phyloP scores from a whole-genome alignment of 2,113 vertebrate genomes.

The Scytalopus superciliaris region DNA sequence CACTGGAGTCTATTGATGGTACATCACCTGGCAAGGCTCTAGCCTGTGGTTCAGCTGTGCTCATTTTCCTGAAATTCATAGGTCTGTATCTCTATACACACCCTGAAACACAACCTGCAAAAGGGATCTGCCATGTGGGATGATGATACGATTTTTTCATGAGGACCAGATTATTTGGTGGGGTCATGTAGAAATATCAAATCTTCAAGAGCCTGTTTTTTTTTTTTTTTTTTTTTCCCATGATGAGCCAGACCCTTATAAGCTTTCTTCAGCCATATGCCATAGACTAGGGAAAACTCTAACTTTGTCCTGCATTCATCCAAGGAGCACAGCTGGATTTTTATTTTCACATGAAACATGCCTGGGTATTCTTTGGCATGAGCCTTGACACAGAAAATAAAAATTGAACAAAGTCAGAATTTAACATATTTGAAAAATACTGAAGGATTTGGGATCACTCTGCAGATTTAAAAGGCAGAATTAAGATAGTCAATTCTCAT shows the following conservation, averaged over 20 bases:
- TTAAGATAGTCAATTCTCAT: neutral
- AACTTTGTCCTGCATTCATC: neutral
- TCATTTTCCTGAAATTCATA: neutral
- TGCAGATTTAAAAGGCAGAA: neutral
- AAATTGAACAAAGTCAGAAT: neutral
- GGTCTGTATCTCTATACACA: neutral
- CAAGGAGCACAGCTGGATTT: neutral
- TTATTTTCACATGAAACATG: neutral
- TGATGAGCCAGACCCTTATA: rapidly evolving
- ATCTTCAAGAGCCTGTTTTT: neutral
- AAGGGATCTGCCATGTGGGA: neutral
- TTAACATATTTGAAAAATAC: neutral
- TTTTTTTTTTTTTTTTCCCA: too few species aligned
- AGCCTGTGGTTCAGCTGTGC: neutral
- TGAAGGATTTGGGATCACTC: neutral
- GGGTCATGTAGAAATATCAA: neutral
- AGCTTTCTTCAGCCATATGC: neutral
- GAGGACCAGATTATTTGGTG: neutral
- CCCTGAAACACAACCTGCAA: neutral
- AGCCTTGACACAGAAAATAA: neutral
- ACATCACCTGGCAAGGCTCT: neutral
- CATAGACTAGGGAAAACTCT: neutral
- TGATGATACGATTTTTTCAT: neutral
- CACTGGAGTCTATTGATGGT: neutral
- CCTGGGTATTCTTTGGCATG: neutral